Base-by-base conservation (phyloP, 2,888 invertebrate species). In the Helicoverpa assulta region DNA sequence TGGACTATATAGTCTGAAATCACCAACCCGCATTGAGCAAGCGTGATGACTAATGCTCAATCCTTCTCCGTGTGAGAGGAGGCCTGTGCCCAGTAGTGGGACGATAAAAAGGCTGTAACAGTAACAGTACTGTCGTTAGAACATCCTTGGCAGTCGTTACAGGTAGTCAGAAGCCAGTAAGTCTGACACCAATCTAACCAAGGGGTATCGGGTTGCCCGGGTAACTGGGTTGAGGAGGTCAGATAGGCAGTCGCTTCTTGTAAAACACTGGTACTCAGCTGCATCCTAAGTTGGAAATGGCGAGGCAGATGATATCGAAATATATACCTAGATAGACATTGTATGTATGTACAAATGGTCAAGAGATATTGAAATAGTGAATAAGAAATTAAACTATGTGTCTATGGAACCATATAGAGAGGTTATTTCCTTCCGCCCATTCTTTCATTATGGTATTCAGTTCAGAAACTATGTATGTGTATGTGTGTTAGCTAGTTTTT, bases 381-480 rank as follows among this genome's bases (percentile, higher is more conserved):
- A 76, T 43, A 70, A 61, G 72, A 70, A 73, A 76, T 40, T 18
- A 5, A 47, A 1, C 43, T 51, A 75, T 33, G 57, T 54, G 14
- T 16, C 29, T 52, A 26, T 29, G 37, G 18, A 12, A 12, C 69
- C 76, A 18, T 78, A 51, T 60, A 37, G 4, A 56, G 40, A n/a
- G 2, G 2, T 4, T 16, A 29, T 59, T 78, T 72, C 60, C 73
- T 72, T 78, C 74, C 74, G 74, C 43, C 59, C 65, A 74, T 74
- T 74, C 73, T 74, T 65, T 19, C 21, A 37, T 50, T 21, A 21
- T 6, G 26, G 16, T 72, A 65, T 60, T 60, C 52, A 65, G 56
- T 65, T 53, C 37, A 61, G 78, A 73, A 78, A 74, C 56, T 53
- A 50, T 53, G 52, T 57, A 29, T 5, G 33, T 56, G 33, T 56